A percentile compares a stretch with the other conserved stretches of the same genome.
phyloP scores from a whole-genome alignment of 2,888 invertebrate species.

The Salticus scenicus region DNA sequence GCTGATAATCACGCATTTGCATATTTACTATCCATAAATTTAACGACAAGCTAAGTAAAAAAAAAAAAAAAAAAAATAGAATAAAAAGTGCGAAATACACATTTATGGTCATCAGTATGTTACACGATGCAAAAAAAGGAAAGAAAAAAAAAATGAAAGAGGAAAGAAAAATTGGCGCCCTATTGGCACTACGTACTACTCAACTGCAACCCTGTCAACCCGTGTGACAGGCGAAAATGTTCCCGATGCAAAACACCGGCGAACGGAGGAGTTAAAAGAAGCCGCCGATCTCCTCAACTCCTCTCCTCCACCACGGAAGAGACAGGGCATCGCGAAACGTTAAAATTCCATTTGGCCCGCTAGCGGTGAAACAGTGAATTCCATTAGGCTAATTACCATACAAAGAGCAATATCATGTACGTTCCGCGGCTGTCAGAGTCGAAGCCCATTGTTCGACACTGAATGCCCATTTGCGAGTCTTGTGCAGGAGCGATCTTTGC shows the following conservation, averaged over 20 bases:
- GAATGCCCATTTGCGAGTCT: conserved; percentile 67
- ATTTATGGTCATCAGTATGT: neutral
- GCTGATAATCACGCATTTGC: too few species aligned
- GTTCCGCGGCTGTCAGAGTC: conserved; percentile 61
- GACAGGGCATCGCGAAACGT: conserved; percentile 55
- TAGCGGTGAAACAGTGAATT: conserved; percentile 68
- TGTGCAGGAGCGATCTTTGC: conserved; percentile 50
- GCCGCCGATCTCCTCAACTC: conserved; percentile 43
- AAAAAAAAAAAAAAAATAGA: neutral
- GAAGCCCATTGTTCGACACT: conserved; percentile 59
- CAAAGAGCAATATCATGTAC: conserved; percentile 72
- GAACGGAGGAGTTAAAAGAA: conserved; percentile 55
- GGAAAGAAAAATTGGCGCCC: conserved; percentile 24
- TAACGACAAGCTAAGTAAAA: too few species aligned
- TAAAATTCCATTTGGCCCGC: conserved; percentile 71
- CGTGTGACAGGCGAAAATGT: conserved; percentile 61
- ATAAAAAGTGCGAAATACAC: neutral
- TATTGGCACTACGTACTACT: conserved; percentile 42
- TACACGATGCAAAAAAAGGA: neutral
- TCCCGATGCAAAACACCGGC: conserved; percentile 63
- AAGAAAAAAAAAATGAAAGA: neutral
- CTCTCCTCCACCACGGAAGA: conserved; percentile 26
- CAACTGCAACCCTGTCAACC: conserved; percentile 57
- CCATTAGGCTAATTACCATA: conserved; percentile 72
- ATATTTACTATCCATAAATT: too few species aligned